A percentile compares a stretch with the other conserved stretches of the same genome.
These are phyloP conservation scores for Cyphomyrus discorhynchus DNA, from an alignment of 2,113 vertebrate species.

Conservation along the genomic window DNA sequence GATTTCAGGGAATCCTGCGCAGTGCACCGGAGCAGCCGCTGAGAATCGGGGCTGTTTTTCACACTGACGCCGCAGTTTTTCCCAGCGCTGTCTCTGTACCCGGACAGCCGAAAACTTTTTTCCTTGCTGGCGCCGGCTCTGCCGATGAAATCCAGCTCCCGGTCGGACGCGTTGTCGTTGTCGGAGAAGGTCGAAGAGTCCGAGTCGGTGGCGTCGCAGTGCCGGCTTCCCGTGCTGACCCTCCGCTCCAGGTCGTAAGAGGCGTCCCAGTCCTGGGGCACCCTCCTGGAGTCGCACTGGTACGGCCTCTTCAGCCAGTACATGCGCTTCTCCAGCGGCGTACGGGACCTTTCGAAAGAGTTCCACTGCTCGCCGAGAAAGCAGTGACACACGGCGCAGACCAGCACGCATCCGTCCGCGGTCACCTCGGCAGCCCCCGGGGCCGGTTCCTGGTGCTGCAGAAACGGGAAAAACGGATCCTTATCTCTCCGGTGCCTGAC, in stretches of 20 bases:
- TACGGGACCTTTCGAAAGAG: constrained; percentile 84
- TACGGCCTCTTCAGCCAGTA: constrained; percentile 92
- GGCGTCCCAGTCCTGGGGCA: constrained; percentile 73
- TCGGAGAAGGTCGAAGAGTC: constrained; percentile 81
- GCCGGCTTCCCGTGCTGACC: constrained; percentile 50
- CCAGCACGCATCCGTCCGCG: constrained; percentile 74
- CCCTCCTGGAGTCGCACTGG: constrained; percentile 71
- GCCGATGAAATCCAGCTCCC: constrained; percentile 55
- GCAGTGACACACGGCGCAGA: constrained; percentile 88
- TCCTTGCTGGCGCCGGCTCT: constrained; percentile 43
- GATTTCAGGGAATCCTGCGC: constrained; percentile 48
- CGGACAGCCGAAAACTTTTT: constrained; percentile 43
- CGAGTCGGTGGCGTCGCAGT: constrained; percentile 64
- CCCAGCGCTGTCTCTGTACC: constrained; percentile 40
- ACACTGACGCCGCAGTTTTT: constrained; percentile 50
- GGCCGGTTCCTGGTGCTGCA: constrained; percentile 89
- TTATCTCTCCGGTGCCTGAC: constrained; percentile 65
- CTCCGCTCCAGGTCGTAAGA: constrained; percentile 64
- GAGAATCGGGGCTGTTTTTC: constrained; percentile 60
- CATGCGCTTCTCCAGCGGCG: constrained; percentile 89
- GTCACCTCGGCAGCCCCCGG: constrained; percentile 76
- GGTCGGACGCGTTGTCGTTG: constrained; percentile 67
- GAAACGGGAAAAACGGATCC: constrained; percentile 80
- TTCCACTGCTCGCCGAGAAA: constrained; percentile 92
- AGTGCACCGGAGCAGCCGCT: constrained; percentile 44